Evolutionary conservation across 2,113 vertebrate genomes (phyloP), one percentile per base, ranked within the genome.

Genomic region (Hymenochirus boettgeri): DNA sequence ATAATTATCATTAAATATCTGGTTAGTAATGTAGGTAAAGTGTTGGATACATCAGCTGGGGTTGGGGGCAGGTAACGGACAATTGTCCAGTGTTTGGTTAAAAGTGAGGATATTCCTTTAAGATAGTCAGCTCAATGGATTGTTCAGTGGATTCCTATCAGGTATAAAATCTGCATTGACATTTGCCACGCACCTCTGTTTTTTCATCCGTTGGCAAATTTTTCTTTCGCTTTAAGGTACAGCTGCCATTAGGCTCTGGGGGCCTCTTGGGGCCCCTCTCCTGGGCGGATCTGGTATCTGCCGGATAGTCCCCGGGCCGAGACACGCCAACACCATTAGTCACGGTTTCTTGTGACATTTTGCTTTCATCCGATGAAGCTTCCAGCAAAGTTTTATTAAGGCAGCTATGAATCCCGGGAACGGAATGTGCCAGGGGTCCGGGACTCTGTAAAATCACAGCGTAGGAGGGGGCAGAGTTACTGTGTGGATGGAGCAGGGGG

Each of bases 391-490:
- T 80, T 33, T 73, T 74, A 15, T 33, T 33, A 2, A 12, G 8
- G 31, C 12, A 33, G 31, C 31, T 12, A 2, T 83, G 85, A 70
- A 91, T 83, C 23, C 85, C 85, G 0, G 91, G 85, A 73, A 93
- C 82, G 6, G 90, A 85, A 62, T 91, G 88, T 69, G 93, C 72
- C 0, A 86, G 76, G 1, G 90, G 79, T 74, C 82, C 88, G 29
- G 88, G 88, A 48, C 84, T 87, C 9, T 89, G 89, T 75, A 98
- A 39, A 45, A 92, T 95, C 9, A 98, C 77, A 0, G 94, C 82
- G 33, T 89, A 93, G 0, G 94, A 76, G 1, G 85, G 74, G 10
- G 71, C 76, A 0, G 90, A 77, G 26, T 70, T 79, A 42, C 83
- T 70, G 57, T 89, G 92, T 72, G 92, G 90, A 70, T 94, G 77